Evolutionary conservation across 2,113 vertebrate species (phyloP).

Genomic region (Herpailurus yagouaroundi): DNA sequence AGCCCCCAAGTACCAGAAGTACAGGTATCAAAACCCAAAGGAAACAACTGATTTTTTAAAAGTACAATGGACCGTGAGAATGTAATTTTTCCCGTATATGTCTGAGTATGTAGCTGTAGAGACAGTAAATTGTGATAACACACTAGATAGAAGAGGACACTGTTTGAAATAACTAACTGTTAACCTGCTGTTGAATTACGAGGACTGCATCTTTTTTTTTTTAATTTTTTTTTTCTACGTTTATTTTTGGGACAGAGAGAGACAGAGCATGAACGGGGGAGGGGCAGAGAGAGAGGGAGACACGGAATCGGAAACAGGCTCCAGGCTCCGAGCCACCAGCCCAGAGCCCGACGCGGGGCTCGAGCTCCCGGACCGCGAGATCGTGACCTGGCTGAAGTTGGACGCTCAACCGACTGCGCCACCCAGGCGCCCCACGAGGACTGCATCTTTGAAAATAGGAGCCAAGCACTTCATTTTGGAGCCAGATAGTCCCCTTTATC

Average conservation of each 20-base stretch:
- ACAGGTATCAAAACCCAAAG: background rate
- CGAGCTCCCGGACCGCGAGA: too few relatives aligned
- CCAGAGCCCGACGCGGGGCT: too few relatives aligned
- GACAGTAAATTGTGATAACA: background rate
- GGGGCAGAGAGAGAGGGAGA: too few relatives aligned
- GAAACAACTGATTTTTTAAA: background rate
- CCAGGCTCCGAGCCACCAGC: too few relatives aligned
- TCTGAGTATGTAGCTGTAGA: background rate
- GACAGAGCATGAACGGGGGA: too few relatives aligned
- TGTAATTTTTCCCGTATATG: background rate
- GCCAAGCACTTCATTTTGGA: background rate
- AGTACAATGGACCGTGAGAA: background rate
- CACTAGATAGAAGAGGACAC: background rate
- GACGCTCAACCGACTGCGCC: too few relatives aligned
- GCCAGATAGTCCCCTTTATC: background rate
- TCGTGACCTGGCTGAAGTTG: too few relatives aligned
- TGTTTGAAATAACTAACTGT: constrained; percentile 33
- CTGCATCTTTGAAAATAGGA: background rate
- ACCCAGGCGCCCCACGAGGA: background rate
- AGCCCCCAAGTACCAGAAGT: background rate
- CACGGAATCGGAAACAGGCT: too few relatives aligned
- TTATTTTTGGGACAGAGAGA: too few relatives aligned
- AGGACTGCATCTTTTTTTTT: background rate
- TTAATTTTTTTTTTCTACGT: too few relatives aligned
- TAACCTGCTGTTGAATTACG: constrained; percentile 27